Base-by-base conservation (phyloP, 2,888 invertebrate species). In the Cerceris rybyensis region DNA sequence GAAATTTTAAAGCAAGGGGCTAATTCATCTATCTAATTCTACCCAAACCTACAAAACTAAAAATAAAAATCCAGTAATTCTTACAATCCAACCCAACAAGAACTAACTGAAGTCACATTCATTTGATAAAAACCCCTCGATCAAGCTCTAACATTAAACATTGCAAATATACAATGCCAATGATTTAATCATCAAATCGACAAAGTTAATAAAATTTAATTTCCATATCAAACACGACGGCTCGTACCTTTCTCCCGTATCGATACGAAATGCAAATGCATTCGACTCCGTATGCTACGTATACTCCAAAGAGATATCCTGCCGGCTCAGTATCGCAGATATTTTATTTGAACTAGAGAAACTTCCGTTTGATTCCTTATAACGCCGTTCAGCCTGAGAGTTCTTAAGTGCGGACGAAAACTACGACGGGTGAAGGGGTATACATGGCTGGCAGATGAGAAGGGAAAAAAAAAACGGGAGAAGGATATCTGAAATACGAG, bases 401-500 rank as follows among this genome's bases (percentile, higher is more conserved):
- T 75, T 75, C 65, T 78, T 76, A 68, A 83, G 64, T 61, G 73
- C 61, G 69, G 74, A 67, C 75, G 74, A 73, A 78, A 75, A 72
- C 74, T 74, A 64, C 63, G n/a, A 50, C 1, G 50, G 50, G 6
- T 2, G n/a, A 7, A 58, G 49, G 50, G 55, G 63, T 54, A 7
- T 13, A 28, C 11, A 42, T 39, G 2, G 41, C 11, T 8, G 60
- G 5, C 6, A 0, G 9, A 2, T 28, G 28, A 17, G 9, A 7
- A 14, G 14, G 7, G 42, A 13, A 11, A 8, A 7, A 39, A 14
- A 63, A 52, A 54, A 9, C 50, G 59, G 69, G 71, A 76, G 81
- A 81, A 81, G 71, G 81, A 70, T 81, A 64, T 58, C 43, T 68
- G 59, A 70, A 72, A 83, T 76, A 72, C 64, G 67, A 72, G 71